phyloP scores from a whole-genome alignment of 2,113 vertebrate genomes.

The Corynorhinus townsendii region DNA sequence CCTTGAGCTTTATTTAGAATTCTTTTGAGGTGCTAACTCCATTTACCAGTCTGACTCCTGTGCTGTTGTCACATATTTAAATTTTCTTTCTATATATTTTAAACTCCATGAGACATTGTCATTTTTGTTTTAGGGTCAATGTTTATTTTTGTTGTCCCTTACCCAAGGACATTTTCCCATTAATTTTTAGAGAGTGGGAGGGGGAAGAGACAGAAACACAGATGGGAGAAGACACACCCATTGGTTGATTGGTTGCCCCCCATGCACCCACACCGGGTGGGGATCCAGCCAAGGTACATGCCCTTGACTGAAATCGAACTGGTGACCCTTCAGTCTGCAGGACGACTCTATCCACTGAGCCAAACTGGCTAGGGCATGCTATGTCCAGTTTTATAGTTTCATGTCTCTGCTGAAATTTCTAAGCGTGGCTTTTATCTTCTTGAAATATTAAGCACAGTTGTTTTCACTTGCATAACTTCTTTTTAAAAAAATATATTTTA shows the following conservation, averaged over 20 bases:
- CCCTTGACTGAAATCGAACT: background rate
- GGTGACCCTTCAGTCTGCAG: background rate
- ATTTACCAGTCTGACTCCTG: too few species aligned
- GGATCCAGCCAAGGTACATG: background rate
- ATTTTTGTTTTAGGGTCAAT: too few species aligned
- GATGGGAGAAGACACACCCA: too few species aligned
- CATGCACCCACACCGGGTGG: background rate
- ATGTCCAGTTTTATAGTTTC: background rate
- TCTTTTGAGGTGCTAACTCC: background rate
- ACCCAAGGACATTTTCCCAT: too few species aligned
- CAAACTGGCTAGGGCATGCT: background rate
- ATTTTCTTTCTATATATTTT: too few species aligned
- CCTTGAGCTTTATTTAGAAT: background rate
- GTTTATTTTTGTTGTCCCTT: too few species aligned
- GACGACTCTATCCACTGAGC: background rate
- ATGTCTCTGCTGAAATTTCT: background rate
- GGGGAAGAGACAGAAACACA: too few species aligned
- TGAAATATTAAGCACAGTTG: background rate
- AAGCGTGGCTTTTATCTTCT: background rate
- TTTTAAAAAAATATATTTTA: too few species aligned
- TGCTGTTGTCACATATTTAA: too few species aligned
- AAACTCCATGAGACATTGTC: too few species aligned
- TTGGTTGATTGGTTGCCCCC: too few species aligned
- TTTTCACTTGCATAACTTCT: background rate
- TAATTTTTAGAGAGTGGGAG: too few species aligned